Conservation (phyloP, 1,140 invertebrate species). For the Drosophila orena region DNA sequence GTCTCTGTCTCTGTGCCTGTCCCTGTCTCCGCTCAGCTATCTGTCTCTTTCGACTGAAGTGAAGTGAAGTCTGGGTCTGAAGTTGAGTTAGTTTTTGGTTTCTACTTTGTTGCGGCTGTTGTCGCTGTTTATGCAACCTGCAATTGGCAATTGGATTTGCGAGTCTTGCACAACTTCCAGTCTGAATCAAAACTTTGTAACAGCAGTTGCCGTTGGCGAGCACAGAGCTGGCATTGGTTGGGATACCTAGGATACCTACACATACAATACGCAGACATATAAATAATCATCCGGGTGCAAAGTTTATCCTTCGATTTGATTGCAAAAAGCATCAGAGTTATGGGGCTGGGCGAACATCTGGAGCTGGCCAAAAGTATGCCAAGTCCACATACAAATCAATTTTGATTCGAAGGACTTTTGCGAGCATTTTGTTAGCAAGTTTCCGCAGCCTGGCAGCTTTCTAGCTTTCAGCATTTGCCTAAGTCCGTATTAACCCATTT, state of each 20-base stretch:
- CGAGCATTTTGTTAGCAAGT: slow-evolving; percentile 22
- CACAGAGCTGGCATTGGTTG: not conserved
- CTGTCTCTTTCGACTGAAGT: not conserved
- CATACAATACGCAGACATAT: not conserved
- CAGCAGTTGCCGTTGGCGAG: slow-evolving; percentile 2
- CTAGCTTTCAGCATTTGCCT: slow-evolving; percentile 38
- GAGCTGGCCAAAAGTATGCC: slow-evolving; percentile 19
- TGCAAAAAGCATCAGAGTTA: not conserved
- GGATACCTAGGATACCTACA: no score
- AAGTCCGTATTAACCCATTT: slow-evolving; percentile 60
- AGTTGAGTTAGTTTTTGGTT: slow-evolving; percentile 24
- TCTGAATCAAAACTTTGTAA: slow-evolving; percentile 35
- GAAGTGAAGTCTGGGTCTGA: not conserved
- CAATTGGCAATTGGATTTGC: slow-evolving; percentile 59
- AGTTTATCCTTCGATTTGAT: slow-evolving; percentile 24
- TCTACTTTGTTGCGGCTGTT: slow-evolving; percentile 39
- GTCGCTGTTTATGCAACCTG: slow-evolving; percentile 43
- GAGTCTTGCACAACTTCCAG: slow-evolving; percentile 29
- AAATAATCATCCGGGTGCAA: slow-evolving; percentile 23
- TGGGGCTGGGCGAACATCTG: slow-evolving; percentile 16
- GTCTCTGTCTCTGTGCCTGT: not conserved
- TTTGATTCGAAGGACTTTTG: slow-evolving; percentile 35
- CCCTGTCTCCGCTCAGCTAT: not conserved
- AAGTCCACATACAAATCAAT: slow-evolving; percentile 20
- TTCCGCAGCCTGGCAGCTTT: not conserved